Evolutionary conservation across 2,888 invertebrate species (phyloP).

Genomic region (Lithophane leautieri): DNA sequence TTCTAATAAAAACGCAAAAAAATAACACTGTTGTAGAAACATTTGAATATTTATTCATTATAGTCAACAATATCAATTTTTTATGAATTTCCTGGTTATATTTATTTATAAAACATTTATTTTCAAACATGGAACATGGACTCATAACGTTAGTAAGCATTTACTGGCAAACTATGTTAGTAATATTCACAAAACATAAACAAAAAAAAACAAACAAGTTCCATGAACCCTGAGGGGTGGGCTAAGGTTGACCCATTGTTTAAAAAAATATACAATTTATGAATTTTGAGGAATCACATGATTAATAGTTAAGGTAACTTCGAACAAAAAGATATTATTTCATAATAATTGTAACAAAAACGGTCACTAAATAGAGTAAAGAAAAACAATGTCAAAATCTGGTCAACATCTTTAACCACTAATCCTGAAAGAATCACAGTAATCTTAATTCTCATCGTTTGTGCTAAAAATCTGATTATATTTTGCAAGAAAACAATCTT

Average conservation of each 20-base stretch:
- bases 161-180: too few relatives aligned
- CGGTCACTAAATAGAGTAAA: neutral
- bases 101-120: too few relatives aligned
- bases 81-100: too few relatives aligned
- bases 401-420: neutral
- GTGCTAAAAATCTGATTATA: neutral
- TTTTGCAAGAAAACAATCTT: neutral
- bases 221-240: too few relatives aligned
- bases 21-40: neutral
- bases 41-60: neutral
- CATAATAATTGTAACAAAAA: neutral
- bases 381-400: neutral
- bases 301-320: neutral
- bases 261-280: neutral
- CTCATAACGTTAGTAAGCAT: too few relatives aligned
- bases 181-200: too few relatives aligned
- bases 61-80: neutral
- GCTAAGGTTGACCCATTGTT: too few relatives aligned
- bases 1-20: neutral
- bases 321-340: neutral
- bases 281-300: neutral
- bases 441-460: neutral
- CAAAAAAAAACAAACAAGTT: too few relatives aligned
- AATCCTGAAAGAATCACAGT: neutral
- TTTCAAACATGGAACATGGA: too few relatives aligned